Evolutionary conservation across 1,140 invertebrate genomes (phyloP).

Genomic region (Bombus waltoni): DNA sequence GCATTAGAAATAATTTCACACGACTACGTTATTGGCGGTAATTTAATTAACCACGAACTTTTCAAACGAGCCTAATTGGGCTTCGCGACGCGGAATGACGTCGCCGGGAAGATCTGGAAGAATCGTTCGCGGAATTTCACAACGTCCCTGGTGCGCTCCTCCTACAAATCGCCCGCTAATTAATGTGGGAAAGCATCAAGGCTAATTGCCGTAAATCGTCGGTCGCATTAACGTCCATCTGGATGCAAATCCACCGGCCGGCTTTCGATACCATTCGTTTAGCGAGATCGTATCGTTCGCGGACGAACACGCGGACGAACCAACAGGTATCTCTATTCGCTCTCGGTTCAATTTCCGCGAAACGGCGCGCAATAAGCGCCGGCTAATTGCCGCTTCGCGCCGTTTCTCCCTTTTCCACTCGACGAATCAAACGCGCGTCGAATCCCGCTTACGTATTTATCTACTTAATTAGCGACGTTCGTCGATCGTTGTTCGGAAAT

Average conservation of each 20-base stretch:
- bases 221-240: constrained; percentile 49
- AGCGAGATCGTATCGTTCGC: constrained; percentile 27
- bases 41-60: constrained; percentile 56
- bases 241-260: constrained; percentile 31
- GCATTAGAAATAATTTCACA: too few relatives aligned
- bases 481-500: neutral
- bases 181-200: constrained; percentile 70
- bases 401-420: neutral
- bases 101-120: constrained; percentile 28
- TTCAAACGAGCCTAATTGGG: constrained; percentile 46
- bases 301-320: neutral
- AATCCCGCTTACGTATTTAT: constrained; percentile 4
- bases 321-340: constrained; percentile 24
- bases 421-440: neutral
- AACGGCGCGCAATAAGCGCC: neutral
- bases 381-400: neutral
- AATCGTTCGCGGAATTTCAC: constrained; percentile 58
- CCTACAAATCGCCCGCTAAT: constrained; percentile 44
- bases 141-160: constrained; percentile 23
- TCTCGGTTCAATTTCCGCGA: constrained; percentile 11
- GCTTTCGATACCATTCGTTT: constrained; percentile 35
- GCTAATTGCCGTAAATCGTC: constrained; percentile 58
- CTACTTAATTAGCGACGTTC: constrained; percentile 6
- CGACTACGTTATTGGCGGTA: neutral
- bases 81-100: constrained; percentile 29